phyloP scores from a whole-genome alignment of 2,113 vertebrate genomes.

The Malurus elegans region DNA sequence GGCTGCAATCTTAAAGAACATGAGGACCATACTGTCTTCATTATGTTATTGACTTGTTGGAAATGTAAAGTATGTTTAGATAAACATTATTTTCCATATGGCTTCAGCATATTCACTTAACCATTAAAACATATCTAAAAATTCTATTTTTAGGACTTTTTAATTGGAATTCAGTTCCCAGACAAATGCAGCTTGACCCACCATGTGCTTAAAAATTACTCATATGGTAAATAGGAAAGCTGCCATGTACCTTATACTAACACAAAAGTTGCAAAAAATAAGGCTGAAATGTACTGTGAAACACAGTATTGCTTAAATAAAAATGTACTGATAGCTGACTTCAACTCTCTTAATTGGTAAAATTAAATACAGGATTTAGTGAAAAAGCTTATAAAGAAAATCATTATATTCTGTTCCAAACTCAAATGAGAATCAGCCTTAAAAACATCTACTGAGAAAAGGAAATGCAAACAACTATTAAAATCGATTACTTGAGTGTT shows the following conservation, averaged over 20 bases:
- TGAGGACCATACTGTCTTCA: neutral
- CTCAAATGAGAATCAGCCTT: neutral
- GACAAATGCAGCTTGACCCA: slow-evolving; percentile 14
- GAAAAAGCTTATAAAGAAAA: neutral
- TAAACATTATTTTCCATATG: neutral
- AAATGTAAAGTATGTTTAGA: neutral
- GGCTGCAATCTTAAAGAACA: neutral
- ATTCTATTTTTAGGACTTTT: neutral
- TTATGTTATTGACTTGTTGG: neutral
- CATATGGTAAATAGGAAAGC: neutral
- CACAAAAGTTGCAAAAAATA: neutral
- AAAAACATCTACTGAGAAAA: neutral
- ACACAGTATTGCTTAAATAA: neutral
- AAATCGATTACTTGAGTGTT: neutral
- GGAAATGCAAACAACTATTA: neutral
- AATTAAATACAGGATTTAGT: neutral
- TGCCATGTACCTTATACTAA: neutral
- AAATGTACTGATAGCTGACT: neutral
- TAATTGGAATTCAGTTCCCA: slow-evolving; percentile 18
- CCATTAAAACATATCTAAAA: neutral
- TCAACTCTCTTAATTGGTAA: neutral
- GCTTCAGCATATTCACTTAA: neutral
- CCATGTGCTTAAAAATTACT: slow-evolving; percentile 38
- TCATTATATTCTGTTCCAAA: neutral
- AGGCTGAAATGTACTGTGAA: neutral